phyloP scores from a whole-genome alignment of 2,113 vertebrate genomes.

The Sylvia atricapilla region DNA sequence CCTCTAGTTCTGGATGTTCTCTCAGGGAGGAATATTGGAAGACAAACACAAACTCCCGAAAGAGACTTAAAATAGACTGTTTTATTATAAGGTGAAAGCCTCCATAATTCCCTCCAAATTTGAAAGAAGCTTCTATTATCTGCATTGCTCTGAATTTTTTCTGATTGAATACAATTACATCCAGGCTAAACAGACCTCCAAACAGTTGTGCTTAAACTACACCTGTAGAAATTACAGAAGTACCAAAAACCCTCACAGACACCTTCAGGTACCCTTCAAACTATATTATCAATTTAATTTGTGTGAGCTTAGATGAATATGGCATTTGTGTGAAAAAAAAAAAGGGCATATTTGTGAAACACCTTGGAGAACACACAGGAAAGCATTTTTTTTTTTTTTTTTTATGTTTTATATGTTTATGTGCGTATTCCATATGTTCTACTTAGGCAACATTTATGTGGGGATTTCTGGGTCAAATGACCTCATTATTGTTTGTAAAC shows the following conservation, averaged over 20 bases:
- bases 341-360: neutral
- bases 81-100: neutral
- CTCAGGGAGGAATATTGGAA: neutral
- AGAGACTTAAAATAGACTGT: neutral
- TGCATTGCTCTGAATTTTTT: neutral
- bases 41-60: neutral
- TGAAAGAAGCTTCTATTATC: neutral
- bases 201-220: neutral
- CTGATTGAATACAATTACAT: neutral
- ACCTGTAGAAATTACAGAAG: neutral
- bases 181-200: neutral
- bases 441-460: neutral
- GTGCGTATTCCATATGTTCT: neutral
- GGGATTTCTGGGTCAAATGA: constrained; percentile 1
- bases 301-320: neutral
- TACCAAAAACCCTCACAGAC: neutral
- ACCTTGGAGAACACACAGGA: neutral
- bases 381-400: neutral
- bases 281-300: neutral
- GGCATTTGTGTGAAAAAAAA: neutral
- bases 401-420: neutral
- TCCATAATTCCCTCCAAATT: neutral
- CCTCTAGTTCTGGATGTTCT: neutral
- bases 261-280: neutral
- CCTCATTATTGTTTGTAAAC: constrained; percentile 32